A percentile compares a stretch with the other conserved stretches of the same genome.
Conservation (phyloP, 1,140 invertebrate genomes). For the Lepidurus couesii region DNA sequence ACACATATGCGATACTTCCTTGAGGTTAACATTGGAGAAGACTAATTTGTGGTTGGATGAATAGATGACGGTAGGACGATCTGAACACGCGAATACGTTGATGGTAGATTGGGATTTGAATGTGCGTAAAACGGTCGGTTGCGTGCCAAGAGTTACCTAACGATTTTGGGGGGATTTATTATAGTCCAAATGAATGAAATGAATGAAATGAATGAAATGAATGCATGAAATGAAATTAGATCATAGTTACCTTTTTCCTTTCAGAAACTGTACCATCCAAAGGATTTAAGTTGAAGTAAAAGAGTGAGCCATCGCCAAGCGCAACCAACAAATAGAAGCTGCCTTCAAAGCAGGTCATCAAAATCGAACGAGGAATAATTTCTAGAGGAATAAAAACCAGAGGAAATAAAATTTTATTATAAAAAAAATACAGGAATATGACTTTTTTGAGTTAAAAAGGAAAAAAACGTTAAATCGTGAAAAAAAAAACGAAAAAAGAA, state of each 20-base stretch:
- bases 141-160: conserved; percentile 85
- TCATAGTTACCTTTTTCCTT: conserved; percentile 63
- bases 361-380: conserved; percentile 90
- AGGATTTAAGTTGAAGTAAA: conserved; percentile 83
- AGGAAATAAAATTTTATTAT: too few species aligned
- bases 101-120: conserved; percentile 87
- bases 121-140: conserved; percentile 86
- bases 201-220: too few species aligned
- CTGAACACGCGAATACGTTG: conserved; percentile 98
- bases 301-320: conserved; percentile 94
- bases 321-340: conserved; percentile 86
- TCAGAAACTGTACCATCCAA: conserved; percentile 65
- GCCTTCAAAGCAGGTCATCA: conserved; percentile 90
- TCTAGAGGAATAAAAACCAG: conserved; percentile 53
- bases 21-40: conserved; percentile 98
- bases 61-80: conserved; percentile 97
- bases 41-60: conserved; percentile 98
- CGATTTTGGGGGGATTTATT: not conserved
- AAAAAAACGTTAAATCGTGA: not conserved
- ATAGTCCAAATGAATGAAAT: conserved; percentile 26
- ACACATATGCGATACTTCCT: conserved; percentile 98
- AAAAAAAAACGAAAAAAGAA: conserved; percentile 24
- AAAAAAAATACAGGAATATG: too few species aligned
- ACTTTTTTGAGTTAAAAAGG: not conserved
- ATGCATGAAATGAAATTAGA: conserved; percentile 7